Base-by-base conservation (phyloP, 2,113 vertebrate genomes). In the Amphiprion ocellaris region DNA sequence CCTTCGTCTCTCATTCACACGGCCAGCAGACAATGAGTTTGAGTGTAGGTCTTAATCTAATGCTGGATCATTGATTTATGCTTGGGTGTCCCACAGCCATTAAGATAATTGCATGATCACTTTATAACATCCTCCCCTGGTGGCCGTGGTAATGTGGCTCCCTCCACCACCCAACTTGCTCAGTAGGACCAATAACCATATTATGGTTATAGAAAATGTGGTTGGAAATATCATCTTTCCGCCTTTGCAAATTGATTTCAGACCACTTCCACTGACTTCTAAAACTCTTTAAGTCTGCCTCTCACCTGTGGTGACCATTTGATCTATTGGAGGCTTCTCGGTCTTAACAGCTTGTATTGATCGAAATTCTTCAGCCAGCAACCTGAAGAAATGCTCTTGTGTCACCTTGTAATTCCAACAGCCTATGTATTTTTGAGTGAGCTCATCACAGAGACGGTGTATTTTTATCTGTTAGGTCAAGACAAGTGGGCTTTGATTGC, bases 51-150 rank as follows among this genome's bases (percentile, higher is more conserved):
- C 85, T 85, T 94, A 88, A 94, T 93, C 92, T 89, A 94, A 95
- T 94, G 87, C 47, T 53, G 84, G 64, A 79, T 79, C 87, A 94
- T 93, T 93, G 93, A 94, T 95, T 95, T 92, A 91, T 91, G 89
- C 91, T 93, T 74, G 79, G 85, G 89, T 93, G 87, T 94, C 91
- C 87, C 79, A 79, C 77, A 87, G 88, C 93, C 93, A 94, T 95
- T 95, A 94, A 90, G 91, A 86, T 93, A 95, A 95, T 94, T 93
- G 91, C 91, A 90, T 93, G 92, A 94, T 94, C 90, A 90, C 90
- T 95, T 94, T 92, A 93, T 94, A 94, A 94, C 91, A 87, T 87
- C 91, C 87, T 91, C 87, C 89, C 86, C 68, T 77, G 75, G 88
- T 86, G 84, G 87, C 83, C 47, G 37, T 67, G 84, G 85, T 92